phyloP scores from a whole-genome alignment of 2,113 vertebrate genomes.

The Callithrix jacchus region DNA sequence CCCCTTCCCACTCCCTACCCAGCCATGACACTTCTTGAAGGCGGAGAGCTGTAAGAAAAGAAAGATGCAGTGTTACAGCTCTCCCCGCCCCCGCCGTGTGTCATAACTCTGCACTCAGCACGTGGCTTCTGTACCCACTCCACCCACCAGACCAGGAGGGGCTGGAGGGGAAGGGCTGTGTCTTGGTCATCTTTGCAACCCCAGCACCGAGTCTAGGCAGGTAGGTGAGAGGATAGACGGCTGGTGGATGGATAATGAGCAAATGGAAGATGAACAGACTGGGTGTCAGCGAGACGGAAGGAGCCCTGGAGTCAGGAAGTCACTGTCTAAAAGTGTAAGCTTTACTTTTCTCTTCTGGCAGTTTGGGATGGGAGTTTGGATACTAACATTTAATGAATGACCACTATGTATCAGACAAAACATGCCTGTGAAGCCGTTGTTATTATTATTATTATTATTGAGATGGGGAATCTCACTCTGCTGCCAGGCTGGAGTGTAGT shows the following conservation, averaged over 20 bases:
- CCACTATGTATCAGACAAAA: not conserved
- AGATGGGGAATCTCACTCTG: too few relatives aligned
- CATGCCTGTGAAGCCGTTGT: not conserved
- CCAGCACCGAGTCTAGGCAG: not conserved
- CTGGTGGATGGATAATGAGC: not conserved
- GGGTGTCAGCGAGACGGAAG: not conserved
- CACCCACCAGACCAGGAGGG: not conserved
- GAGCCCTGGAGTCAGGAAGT: not conserved
- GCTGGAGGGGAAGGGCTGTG: not conserved
- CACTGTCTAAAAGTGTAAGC: not conserved
- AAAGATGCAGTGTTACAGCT: too few relatives aligned
- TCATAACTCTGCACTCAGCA: not conserved
- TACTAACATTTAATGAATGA: not conserved
- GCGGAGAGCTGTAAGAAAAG: too few relatives aligned
- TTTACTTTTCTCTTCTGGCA: not conserved
- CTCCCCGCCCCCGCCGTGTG: too few relatives aligned
- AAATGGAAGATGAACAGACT: not conserved
- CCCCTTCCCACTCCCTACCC: not conserved
- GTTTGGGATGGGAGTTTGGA: not conserved
- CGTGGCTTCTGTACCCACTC: rapidly evolving
- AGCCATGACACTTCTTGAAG: not conserved
- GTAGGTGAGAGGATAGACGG: not conserved
- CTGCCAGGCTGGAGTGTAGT: too few relatives aligned
- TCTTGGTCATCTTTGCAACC: not conserved
- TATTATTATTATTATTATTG: not conserved